Percentiles rank a stretch among this genome's conserved stretches.
Conservation (phyloP, 2,113 vertebrate species). For the human region DNA sequence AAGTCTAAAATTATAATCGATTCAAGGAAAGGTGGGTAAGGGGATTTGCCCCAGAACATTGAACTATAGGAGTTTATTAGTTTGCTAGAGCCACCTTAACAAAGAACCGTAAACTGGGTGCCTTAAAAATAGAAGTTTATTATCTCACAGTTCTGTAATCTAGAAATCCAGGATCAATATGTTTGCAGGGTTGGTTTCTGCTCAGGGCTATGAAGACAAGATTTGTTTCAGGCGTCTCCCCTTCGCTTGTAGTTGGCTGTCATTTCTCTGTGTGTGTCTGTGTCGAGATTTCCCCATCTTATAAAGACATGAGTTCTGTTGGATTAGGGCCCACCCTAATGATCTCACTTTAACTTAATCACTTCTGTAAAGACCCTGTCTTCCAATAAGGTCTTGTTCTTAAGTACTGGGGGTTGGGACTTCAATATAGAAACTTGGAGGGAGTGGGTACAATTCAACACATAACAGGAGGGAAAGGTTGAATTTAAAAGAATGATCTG, state of each 20-base stretch:
- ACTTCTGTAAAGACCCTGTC: background rate
- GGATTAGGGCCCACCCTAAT: background rate
- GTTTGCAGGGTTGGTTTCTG: background rate
- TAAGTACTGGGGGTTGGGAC: background rate
- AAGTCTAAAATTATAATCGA: background rate
- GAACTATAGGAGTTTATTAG: background rate
- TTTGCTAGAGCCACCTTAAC: background rate
- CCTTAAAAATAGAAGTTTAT: background rate
- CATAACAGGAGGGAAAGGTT: background rate
- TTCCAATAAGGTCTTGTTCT: background rate
- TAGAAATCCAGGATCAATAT: background rate
- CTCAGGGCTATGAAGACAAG: background rate
- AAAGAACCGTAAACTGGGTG: background rate
- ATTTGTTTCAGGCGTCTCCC: background rate
- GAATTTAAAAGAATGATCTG: background rate
- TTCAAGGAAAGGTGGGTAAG: background rate
- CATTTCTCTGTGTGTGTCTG: background rate
- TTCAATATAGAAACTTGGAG: background rate
- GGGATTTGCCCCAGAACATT: background rate
- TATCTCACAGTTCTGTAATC: background rate
- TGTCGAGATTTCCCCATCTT: background rate
- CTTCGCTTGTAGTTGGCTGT: background rate
- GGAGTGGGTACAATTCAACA: background rate
- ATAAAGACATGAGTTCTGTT: background rate
- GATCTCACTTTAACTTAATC: background rate